phyloP scores from a whole-genome alignment of 2,888 invertebrate genomes.

The Papilio demoleus region DNA sequence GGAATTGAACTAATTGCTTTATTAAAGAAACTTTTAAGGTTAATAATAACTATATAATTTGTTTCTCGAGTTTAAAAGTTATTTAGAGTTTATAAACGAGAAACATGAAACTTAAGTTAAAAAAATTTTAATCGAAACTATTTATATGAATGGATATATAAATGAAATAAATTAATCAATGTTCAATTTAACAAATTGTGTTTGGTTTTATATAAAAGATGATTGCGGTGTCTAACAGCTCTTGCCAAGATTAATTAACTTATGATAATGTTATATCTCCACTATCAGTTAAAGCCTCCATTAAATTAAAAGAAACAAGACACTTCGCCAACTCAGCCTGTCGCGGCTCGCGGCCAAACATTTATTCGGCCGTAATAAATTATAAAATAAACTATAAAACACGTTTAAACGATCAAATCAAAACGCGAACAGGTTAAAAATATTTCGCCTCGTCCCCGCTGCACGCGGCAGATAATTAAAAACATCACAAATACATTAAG shows the following conservation, averaged over 20 bases:
- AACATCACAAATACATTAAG: slow-evolving; percentile 76
- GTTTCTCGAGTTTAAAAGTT: not conserved
- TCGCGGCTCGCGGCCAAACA: slow-evolving; percentile 25
- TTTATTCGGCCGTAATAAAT: slow-evolving; percentile 36
- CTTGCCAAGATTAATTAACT: slow-evolving; percentile 29
- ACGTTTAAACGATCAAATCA: slow-evolving; percentile 28
- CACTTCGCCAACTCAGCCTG: slow-evolving; percentile 2
- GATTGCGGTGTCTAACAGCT: not conserved
- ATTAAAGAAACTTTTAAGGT: not conserved
- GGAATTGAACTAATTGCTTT: not conserved
- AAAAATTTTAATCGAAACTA: not conserved
- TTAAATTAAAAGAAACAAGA: slow-evolving; percentile 36
- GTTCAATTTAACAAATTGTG: slow-evolving; percentile 14
- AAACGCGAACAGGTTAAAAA: slow-evolving; percentile 29
- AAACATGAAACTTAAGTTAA: not conserved
- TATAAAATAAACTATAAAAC: slow-evolving; percentile 35
- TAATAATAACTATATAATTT: not conserved
- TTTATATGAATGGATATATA: slow-evolving; percentile 3
- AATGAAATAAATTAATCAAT: slow-evolving; percentile 9
- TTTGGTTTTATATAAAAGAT: slow-evolving; percentile 7
- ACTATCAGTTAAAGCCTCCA: slow-evolving; percentile 34
- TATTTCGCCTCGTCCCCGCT: slow-evolving; percentile 42
- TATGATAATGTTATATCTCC: slow-evolving; percentile 28
- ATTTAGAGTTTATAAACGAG: not conserved
- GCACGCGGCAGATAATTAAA: slow-evolving; percentile 66